Conservation (phyloP, 1,140 invertebrate species). For the Bombus fervidus region DNA sequence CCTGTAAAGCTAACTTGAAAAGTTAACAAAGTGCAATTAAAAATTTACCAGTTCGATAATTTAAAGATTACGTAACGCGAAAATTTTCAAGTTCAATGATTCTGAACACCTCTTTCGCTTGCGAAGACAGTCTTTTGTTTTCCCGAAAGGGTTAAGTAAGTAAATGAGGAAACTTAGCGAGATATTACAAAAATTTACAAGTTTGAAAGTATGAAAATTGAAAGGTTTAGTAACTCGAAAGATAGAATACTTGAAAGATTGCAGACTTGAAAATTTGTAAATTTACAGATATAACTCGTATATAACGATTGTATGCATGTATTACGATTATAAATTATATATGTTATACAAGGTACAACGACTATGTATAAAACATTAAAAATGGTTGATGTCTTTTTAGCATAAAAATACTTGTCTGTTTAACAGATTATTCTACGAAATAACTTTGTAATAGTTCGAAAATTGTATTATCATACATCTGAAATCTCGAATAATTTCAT, state of each 20-base stretch:
- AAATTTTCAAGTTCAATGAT: not conserved
- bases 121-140: not conserved
- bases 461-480: not conserved
- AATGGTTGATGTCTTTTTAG: not conserved
- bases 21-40: not conserved
- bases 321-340: no score
- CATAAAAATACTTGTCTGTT: not conserved
- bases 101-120: not conserved
- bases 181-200: not conserved
- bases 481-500: not conserved
- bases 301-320: no score
- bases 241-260: not conserved
- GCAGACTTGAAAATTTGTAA: not conserved
- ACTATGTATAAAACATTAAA: not conserved
- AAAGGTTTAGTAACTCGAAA: not conserved
- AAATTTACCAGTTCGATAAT: not conserved
- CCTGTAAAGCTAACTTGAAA: not conserved
- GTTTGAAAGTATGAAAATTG: not conserved
- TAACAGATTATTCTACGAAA: not conserved
- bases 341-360: no score
- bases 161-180: not conserved
- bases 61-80: not conserved
- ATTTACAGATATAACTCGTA: not conserved
- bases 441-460: not conserved
- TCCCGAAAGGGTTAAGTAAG: not conserved